phyloP scores from a whole-genome alignment of 2,888 invertebrate genomes.

The Hesperia comma region DNA sequence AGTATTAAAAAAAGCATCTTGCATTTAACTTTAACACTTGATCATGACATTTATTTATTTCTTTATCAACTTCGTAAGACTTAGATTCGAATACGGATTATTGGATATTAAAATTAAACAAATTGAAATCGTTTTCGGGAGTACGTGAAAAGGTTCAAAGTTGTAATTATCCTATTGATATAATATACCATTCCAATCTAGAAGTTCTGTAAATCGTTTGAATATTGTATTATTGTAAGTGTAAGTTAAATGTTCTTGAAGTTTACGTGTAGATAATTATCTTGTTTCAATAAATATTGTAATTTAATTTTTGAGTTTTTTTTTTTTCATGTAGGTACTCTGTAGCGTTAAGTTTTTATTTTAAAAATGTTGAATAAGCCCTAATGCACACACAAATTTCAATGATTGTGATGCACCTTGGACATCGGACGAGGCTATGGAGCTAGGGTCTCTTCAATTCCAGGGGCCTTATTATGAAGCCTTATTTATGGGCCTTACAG shows the following conservation, averaged over 20 bases:
- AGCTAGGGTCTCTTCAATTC: too few relatives aligned
- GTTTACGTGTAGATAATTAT: slow-evolving; percentile 52
- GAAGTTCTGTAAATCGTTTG: slow-evolving; percentile 35
- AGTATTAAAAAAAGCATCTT: too few relatives aligned
- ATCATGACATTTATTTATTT: too few relatives aligned
- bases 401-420: too few relatives aligned
- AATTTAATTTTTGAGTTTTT: slow-evolving; percentile 42
- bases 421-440: too few relatives aligned
- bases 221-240: slow-evolving; percentile 20
- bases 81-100: background rate
- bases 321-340: background rate
- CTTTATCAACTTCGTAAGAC: too few relatives aligned
- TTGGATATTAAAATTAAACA: background rate
- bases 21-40: too few relatives aligned
- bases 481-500: too few relatives aligned
- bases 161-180: background rate
- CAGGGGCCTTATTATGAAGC: too few relatives aligned
- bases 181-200: slow-evolving; percentile 33
- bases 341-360: too few relatives aligned
- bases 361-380: too few relatives aligned
- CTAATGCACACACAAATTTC: too few relatives aligned
- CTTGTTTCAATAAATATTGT: slow-evolving; percentile 60
- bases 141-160: background rate
- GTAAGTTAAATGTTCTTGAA: slow-evolving; percentile 24
- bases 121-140: background rate